Percentiles rank a stretch among this genome's conserved stretches.
Conservation (phyloP, 2,113 vertebrate species). For the Daphoenositta chrysoptera region DNA sequence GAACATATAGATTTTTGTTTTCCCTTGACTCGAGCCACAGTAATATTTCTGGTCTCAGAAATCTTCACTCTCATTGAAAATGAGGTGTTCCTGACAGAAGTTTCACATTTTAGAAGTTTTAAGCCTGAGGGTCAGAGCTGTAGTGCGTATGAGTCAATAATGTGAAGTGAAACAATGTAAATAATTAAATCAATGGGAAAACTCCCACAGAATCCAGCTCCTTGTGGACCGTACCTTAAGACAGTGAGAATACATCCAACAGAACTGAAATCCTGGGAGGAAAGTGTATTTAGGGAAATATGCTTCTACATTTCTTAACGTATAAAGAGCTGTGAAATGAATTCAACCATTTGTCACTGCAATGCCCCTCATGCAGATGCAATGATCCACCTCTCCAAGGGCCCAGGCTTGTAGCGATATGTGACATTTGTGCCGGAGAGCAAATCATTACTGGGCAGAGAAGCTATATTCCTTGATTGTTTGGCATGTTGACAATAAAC, state of each 20-base stretch:
- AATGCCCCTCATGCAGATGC: background rate
- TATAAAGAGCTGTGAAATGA: background rate
- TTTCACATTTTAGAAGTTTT: background rate
- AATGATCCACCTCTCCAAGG: background rate
- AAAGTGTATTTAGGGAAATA: background rate
- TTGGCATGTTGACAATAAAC: background rate
- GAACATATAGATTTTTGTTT: background rate
- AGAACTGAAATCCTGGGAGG: background rate
- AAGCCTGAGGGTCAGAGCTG: background rate
- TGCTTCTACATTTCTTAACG: background rate
- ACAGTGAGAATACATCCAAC: background rate
- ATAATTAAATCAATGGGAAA: constrained; percentile 3
- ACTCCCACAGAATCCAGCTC: background rate
- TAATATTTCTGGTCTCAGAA: background rate
- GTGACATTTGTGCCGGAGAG: background rate
- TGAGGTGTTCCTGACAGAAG: background rate
- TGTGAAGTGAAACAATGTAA: background rate
- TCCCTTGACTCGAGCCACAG: background rate
- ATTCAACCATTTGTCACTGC: background rate
- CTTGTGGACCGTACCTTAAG: rapidly evolving
- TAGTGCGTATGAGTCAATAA: background rate
- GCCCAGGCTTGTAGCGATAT: background rate
- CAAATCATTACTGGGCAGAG: background rate
- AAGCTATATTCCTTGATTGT: background rate
- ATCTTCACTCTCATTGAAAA: background rate